A percentile compares a stretch with the other conserved stretches of the same genome.
phyloP scores from a whole-genome alignment of 2,888 invertebrate genomes.

The Cacoxenus indagator region DNA sequence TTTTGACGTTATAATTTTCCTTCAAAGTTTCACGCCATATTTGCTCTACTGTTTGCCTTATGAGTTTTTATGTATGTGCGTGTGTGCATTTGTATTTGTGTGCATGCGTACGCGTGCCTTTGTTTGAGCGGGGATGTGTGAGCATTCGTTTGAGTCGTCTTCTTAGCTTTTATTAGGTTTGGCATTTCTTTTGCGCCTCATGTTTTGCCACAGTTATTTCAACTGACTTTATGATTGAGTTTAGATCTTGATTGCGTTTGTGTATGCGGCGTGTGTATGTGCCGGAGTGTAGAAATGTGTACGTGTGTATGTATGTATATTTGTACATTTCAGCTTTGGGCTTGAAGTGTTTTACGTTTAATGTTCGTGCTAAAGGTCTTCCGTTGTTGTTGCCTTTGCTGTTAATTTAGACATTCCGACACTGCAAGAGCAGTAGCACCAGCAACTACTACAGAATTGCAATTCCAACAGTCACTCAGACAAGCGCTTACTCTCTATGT shows the following conservation, averaged over 20 bases:
- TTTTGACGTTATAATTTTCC: slow-evolving; percentile 22
- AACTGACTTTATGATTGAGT: slow-evolving; percentile 14
- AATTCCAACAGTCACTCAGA: neutral
- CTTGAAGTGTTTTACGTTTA: neutral
- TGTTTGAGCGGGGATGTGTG: neutral
- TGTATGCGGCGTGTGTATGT: too few species aligned
- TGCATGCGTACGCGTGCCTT: neutral
- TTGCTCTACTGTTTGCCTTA: slow-evolving; percentile 22
- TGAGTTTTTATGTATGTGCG: neutral
- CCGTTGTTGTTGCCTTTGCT: slow-evolving; percentile 1
- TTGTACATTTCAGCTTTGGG: neutral
- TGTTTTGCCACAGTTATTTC: slow-evolving; percentile 21
- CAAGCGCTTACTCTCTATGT: neutral
- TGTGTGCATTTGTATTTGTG: neutral
- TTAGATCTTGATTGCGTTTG: neutral
- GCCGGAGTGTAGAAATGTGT: too few species aligned
- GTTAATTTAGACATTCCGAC: slow-evolving; percentile 17
- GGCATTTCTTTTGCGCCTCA: slow-evolving; percentile 38
- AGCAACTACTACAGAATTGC: neutral
- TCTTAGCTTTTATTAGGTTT: slow-evolving; percentile 37
- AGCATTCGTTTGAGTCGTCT: slow-evolving; percentile 28
- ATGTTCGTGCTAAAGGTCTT: slow-evolving; percentile 8
- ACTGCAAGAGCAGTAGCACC: neutral
- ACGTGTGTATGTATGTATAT: neutral
- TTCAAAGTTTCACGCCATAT: slow-evolving; percentile 19